These are phyloP conservation scores for Stercorarius parasiticus DNA, from an alignment of 2,113 vertebrate species.

Conservation along the genomic window DNA sequence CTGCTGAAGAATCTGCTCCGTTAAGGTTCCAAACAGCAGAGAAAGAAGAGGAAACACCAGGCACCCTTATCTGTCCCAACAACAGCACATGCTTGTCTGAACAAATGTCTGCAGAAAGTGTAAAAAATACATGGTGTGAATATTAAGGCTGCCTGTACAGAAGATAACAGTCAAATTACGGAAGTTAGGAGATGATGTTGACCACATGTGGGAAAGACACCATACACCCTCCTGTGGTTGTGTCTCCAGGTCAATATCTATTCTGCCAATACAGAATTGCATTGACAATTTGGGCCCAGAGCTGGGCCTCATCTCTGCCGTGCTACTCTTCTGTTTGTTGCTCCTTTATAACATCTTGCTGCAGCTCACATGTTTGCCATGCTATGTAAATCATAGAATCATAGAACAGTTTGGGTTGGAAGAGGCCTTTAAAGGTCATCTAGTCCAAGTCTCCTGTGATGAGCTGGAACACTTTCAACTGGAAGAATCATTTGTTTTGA, in stretches of 20 bases:
- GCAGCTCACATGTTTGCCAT: neutral
- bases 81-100: neutral
- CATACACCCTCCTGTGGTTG: neutral
- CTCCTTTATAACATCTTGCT: neutral
- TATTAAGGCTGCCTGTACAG: neutral
- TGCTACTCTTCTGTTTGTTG: neutral
- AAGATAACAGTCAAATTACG: neutral
- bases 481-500: neutral
- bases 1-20: neutral
- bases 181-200: neutral
- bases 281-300: too few species aligned
- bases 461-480: neutral
- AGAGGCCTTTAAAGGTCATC: neutral
- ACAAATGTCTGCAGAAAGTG: neutral
- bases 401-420: neutral
- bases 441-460: neutral
- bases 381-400: neutral
- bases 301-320: accelerated
- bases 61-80: neutral
- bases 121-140: neutral
- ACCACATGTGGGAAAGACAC: neutral
- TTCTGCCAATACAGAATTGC: neutral
- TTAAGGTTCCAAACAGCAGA: neutral
- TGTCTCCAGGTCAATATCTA: neutral
- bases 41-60: neutral